Evolutionary conservation across 2,888 invertebrate genomes (phyloP).

Genomic region (Smittia sp.): DNA sequence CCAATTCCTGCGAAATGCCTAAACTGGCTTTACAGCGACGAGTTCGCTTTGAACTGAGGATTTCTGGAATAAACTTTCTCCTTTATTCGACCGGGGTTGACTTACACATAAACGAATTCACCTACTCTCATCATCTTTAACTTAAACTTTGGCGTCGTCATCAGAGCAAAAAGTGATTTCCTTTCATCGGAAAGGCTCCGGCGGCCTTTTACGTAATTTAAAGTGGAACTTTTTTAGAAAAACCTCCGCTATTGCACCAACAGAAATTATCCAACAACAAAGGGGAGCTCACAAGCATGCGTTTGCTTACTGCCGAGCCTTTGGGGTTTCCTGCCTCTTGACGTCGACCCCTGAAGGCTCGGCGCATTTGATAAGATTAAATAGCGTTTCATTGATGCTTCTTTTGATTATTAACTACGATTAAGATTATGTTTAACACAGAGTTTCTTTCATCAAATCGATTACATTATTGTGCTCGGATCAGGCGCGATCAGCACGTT

Average conservation of each 20-base stretch:
- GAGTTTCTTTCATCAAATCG: constrained; percentile 24
- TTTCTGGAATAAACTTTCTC: background rate
- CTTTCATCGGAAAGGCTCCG: background rate
- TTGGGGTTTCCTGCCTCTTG: background rate
- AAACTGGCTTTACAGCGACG: background rate
- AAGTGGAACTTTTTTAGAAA: background rate
- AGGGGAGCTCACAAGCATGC: background rate
- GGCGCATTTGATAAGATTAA: background rate
- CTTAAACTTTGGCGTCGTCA: constrained; percentile 28
- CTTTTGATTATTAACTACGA: constrained; percentile 27
- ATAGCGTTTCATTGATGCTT: constrained; percentile 11
- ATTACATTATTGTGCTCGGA: constrained; percentile 25
- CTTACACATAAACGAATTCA: constrained; percentile 13
- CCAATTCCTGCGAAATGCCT: background rate
- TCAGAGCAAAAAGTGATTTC: background rate
- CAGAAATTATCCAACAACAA: constrained; percentile 3
- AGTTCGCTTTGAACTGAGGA: background rate
- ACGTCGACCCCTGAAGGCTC: background rate
- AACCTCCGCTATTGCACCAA: constrained; percentile 10
- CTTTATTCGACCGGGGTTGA: constrained; percentile 12
- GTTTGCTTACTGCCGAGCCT: background rate
- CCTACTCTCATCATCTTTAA: background rate
- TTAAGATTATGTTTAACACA: constrained; percentile 28
- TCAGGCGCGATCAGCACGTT: constrained; percentile 20
- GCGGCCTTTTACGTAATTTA: background rate